A percentile compares a stretch with the other conserved stretches of the same genome.
Conservation (phyloP, 2,888 invertebrate species). For the Meteorus colon region DNA sequence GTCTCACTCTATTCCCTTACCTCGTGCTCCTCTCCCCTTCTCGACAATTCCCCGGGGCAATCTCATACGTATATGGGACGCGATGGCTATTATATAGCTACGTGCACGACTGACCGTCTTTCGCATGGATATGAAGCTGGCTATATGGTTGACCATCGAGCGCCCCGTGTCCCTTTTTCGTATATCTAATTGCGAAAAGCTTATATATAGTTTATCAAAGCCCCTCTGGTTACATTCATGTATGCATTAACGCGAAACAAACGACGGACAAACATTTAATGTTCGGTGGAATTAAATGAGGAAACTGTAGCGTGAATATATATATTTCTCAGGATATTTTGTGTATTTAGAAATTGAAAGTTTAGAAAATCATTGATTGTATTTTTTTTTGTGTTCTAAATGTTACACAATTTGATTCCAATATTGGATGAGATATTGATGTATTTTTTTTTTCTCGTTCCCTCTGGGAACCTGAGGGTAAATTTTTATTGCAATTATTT, state of each 20-base stretch:
- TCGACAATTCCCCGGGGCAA: conserved; percentile 43
- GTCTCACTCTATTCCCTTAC: background rate
- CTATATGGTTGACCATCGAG: conserved; percentile 1
- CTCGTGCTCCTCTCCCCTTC: background rate
- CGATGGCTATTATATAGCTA: conserved; percentile 38
- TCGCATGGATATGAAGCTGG: conserved; percentile 8
- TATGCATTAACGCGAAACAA: conserved; percentile 2
- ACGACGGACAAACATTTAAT: background rate
- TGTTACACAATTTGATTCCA: no score
- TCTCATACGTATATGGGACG: conserved; percentile 41
- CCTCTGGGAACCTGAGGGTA: no score
- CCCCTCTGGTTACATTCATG: background rate
- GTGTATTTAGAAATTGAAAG: no score
- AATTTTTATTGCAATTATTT: no score
- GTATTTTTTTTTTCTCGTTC: no score
- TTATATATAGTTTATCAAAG: background rate
- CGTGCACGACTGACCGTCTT: conserved; percentile 37
- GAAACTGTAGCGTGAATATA: conserved; percentile 3
- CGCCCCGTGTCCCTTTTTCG: conserved; percentile 42
- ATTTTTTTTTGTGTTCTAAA: no score
- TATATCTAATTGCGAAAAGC: conserved; percentile 46
- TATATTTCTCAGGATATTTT: no score
- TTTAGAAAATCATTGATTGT: no score
- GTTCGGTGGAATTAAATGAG: background rate
- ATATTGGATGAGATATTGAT: no score